Evolutionary conservation across 2,113 vertebrate species (phyloP).

Genomic region (Cynocephalus volans): DNA sequence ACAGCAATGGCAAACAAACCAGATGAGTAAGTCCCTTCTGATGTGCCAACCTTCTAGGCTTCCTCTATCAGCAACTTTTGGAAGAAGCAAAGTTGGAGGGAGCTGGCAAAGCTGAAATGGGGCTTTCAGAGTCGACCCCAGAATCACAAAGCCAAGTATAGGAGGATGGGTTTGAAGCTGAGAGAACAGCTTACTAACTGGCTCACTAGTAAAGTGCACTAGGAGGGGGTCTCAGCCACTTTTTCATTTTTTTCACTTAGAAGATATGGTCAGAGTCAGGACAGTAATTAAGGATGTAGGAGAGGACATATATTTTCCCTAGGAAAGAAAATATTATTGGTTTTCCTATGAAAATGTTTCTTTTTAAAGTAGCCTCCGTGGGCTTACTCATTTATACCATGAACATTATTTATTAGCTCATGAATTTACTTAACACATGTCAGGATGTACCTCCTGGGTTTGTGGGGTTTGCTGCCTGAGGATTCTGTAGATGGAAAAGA

Average conservation of each 20-base stretch:
- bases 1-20: not conserved
- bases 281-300: not conserved
- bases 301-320: not conserved
- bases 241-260: not conserved
- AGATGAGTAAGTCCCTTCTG: not conserved
- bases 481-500: slow-evolving; percentile 31
- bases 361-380: not conserved
- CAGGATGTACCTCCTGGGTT: not conserved
- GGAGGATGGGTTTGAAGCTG: not conserved
- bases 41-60: no score
- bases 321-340: slow-evolving; percentile 26
- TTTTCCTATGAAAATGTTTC: slow-evolving; percentile 54
- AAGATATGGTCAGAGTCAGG: not conserved
- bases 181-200: not conserved
- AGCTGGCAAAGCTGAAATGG: not conserved
- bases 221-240: not conserved
- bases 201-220: not conserved
- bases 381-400: not conserved
- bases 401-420: slow-evolving; percentile 13
- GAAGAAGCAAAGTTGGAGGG: not conserved
- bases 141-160: not conserved
- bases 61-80: rapidly evolving
- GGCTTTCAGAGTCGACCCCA: not conserved
- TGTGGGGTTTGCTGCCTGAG: not conserved
- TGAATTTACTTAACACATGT: not conserved